Conservation (phyloP, 2,113 vertebrate species). For the Macaca mulatta region DNA sequence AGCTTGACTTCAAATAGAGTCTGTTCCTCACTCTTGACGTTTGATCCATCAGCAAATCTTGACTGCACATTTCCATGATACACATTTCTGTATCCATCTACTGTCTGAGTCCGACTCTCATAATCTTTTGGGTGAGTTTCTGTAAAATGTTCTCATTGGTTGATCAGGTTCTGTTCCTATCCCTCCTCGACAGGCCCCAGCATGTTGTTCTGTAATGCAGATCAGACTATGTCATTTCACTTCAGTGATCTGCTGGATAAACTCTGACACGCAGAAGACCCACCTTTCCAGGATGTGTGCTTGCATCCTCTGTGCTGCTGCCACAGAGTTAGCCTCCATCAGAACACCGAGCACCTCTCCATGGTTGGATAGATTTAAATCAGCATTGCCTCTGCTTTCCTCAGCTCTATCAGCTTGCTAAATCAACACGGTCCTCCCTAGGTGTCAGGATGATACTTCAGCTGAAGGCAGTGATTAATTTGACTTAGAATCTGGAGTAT, state of each 20-base stretch:
- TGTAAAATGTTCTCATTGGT: neutral
- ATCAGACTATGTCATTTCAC: neutral
- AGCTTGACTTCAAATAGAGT: neutral
- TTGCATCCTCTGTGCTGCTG: neutral
- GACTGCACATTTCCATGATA: neutral
- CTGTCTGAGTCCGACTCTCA: neutral
- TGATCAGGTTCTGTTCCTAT: neutral
- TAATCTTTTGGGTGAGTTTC: neutral
- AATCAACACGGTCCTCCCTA: neutral
- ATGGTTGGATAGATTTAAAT: too few relatives aligned
- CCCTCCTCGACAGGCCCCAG: neutral
- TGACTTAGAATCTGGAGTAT: neutral
- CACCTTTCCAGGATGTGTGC: accelerated
- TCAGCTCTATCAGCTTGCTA: neutral
- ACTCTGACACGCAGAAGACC: neutral
- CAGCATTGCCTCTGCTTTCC: neutral
- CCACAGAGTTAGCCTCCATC: neutral
- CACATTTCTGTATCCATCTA: neutral
- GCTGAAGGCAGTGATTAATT: neutral
- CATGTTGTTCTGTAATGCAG: neutral
- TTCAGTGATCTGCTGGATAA: neutral
- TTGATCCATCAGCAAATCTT: neutral
- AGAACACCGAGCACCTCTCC: neutral
- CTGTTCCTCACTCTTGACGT: neutral
- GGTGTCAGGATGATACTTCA: neutral